Evolutionary conservation across 2,113 vertebrate species (phyloP), one percentile per base, ranked within the genome.

Genomic region (Nibea coibor): DNA sequence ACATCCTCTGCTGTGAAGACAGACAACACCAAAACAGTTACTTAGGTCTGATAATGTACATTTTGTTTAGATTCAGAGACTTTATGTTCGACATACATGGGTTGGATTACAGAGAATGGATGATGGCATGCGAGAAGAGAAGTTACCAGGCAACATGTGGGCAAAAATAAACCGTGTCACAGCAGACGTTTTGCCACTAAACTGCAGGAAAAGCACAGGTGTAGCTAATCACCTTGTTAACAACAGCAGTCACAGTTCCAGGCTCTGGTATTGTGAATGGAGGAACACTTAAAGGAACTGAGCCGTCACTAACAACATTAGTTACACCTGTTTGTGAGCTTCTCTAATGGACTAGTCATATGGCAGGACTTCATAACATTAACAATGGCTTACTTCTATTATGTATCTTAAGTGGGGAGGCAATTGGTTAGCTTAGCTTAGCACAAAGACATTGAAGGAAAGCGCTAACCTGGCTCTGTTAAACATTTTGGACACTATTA

Each of bases 1-100:
- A 96, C 84, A 63, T 96, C 94, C 28, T 94, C 96, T 92, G 88
- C 68, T 81, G 75, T 35, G n/a, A 72, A 68, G 54, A 80, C 26
- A 73, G 16, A 71, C 17, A 42, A 42, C 16, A 72, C 31, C 15
- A 35, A 9, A 66, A 56, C 19, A 48, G 5, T 53, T n/a, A 26
- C 61, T 35, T 54, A 19, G 28, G 28, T 31, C 28, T 35, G 35
- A 35, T 35, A 35, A 35, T 35, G 35, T 53, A n/a, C 26, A 26
- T 4, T 22, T 39, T n/a, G 9, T 72, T 57, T 43, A 6, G 14
- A 17, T 16, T 43, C 48, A 64, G 5, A 47, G 11, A 48, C 31
- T 22, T 48, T 17, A 10, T 72, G 43, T 56, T 15, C 1, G 8
- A 45, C 43, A 14, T 45, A 45, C 43, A 0, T 45, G 35, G 35